phyloP scores from a whole-genome alignment of 1,140 invertebrate species.

The roundworm (Caenorhabditis elegans) region DNA sequence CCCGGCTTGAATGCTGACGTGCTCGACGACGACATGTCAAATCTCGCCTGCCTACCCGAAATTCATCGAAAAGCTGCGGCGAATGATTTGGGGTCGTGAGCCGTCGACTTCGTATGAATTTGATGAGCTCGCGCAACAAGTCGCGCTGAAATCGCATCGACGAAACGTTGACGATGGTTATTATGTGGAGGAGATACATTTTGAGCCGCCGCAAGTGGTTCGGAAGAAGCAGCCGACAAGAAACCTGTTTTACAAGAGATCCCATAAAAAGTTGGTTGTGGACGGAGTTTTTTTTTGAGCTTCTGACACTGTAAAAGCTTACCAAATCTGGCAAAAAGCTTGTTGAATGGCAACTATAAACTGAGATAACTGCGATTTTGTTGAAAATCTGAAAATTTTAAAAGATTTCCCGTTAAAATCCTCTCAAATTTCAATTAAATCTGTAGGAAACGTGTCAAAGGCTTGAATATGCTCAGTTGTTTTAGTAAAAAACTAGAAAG shows the following conservation, averaged over 20 bases:
- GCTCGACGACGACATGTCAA: slow-evolving; percentile 9
- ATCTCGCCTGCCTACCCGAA: not conserved
- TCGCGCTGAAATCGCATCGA: not conserved
- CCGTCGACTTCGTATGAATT: slow-evolving; percentile 5
- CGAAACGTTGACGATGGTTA: not conserved
- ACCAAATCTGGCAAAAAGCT: too few species aligned
- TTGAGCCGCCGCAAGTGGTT: not conserved
- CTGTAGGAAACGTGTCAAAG: too few species aligned
- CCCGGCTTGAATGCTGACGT: not conserved
- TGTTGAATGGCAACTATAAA: too few species aligned
- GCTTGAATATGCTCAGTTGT: too few species aligned
- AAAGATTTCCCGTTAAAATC: too few species aligned
- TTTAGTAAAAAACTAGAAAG: too few species aligned
- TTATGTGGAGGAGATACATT: slow-evolving; percentile 18
- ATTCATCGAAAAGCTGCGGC: not conserved
- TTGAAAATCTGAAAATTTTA: not conserved
- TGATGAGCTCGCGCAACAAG: not conserved
- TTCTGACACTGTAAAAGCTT: too few species aligned
- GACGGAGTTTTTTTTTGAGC: not conserved
- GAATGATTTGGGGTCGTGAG: not conserved
- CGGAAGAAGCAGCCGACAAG: not conserved
- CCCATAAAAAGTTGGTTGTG: not conserved
- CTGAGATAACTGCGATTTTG: not conserved
- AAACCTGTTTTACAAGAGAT: not conserved
- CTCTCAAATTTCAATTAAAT: too few species aligned